Percentiles rank a stretch among this genome's conserved stretches.
Conservation (phyloP, 2,113 vertebrate genomes). For the Oncorhynchus masou region DNA sequence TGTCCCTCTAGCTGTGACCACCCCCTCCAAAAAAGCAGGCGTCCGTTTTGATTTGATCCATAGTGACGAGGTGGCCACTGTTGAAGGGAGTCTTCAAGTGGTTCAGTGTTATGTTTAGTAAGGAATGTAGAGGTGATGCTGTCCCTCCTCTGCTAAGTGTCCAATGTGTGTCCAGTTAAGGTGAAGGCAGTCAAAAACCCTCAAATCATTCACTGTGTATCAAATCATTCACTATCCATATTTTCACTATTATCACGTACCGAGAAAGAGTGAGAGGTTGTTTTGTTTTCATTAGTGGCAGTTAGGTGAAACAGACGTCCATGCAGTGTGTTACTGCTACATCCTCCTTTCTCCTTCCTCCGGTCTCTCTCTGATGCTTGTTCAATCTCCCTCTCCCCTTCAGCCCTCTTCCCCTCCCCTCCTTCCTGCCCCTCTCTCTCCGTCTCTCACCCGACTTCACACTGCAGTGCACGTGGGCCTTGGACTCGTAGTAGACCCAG, state of each 20-base stretch:
- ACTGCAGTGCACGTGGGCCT: slow-evolving; percentile 74
- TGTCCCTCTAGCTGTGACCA: neutral
- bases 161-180: neutral
- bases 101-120: neutral
- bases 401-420: neutral
- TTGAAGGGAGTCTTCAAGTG: neutral
- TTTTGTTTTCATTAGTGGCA: slow-evolving; percentile 6
- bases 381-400: neutral
- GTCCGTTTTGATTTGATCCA: neutral
- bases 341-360: neutral
- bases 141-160: neutral
- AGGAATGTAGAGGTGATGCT: neutral
- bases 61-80: neutral
- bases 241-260: neutral
- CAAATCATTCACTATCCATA: neutral
- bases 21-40: neutral
- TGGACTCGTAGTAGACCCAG: slow-evolving; percentile 77
- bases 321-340: neutral
- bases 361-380: neutral
- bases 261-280: neutral
- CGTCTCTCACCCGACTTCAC: slow-evolving; percentile 73
- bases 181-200: too few relatives aligned
- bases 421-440: neutral
- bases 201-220: neutral
- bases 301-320: slow-evolving; percentile 4